phyloP scores from a whole-genome alignment of 2,797 vertebrate species.

The Bovichtus diacanthus region DNA sequence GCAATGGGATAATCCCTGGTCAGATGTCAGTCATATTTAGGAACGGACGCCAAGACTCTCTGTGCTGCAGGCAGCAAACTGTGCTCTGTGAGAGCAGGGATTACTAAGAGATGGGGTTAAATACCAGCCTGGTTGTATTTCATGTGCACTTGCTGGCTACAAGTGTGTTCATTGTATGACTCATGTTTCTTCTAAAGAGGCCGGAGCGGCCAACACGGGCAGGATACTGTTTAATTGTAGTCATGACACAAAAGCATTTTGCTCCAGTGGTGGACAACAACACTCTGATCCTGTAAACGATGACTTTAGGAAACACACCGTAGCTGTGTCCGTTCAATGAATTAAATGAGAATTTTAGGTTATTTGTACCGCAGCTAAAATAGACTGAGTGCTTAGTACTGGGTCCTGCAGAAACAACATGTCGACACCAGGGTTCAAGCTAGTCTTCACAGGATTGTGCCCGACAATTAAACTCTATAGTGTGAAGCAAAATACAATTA shows the following conservation, averaged over 20 bases:
- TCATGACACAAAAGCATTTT: background rate
- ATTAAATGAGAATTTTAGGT: slow-evolving; percentile 9
- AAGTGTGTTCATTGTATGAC: slow-evolving; percentile 41
- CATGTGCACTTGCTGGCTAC: slow-evolving; percentile 15
- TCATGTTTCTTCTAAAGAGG: slow-evolving; percentile 18
- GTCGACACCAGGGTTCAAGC: background rate
- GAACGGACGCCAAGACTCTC: slow-evolving; percentile 53
- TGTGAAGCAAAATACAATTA: background rate
- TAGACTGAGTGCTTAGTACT: background rate
- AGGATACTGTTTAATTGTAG: background rate
- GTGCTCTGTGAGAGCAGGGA: slow-evolving; percentile 37
- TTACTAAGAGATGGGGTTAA: slow-evolving; percentile 53
- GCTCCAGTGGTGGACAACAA: background rate
- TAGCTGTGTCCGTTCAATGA: background rate
- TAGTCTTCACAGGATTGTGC: background rate
- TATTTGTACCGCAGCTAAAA: slow-evolving; percentile 1
- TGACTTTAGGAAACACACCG: background rate
- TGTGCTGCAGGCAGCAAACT: slow-evolving; percentile 47
- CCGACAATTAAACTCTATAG: background rate
- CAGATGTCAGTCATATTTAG: slow-evolving; percentile 71
- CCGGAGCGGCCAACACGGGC: background rate
- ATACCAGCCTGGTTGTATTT: slow-evolving; percentile 43
- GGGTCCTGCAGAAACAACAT: background rate
- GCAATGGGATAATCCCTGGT: slow-evolving; percentile 70
- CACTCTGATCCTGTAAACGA: background rate